A percentile compares a stretch with the other conserved stretches of the same genome.
These are phyloP conservation scores for Paelopatides confundens DNA, from an alignment of 53 echinoderm and acorn worm species.

Conservation along the genomic window DNA sequence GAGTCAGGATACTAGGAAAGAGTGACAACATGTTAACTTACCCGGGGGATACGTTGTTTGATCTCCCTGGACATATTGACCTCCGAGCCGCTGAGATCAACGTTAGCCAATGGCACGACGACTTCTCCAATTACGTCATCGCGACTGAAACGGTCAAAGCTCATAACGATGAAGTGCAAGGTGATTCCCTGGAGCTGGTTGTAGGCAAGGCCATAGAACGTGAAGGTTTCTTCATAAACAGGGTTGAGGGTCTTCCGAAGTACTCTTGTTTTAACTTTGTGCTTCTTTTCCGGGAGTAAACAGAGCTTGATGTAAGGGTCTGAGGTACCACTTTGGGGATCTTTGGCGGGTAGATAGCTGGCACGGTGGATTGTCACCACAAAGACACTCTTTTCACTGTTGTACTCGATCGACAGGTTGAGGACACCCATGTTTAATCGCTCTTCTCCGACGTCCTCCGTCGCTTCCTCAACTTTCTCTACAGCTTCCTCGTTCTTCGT, in stretches of 20 bases:
- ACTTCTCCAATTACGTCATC: conserved; percentile 99
- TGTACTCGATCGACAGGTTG: conserved; percentile 92
- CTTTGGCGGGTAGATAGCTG: conserved; percentile 84
- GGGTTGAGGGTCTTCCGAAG: conserved; percentile 94
- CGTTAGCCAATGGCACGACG: conserved; percentile 94
- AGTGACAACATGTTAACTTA: conserved; percentile 48
- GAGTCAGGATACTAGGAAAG: not conserved
- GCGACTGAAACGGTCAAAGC: conserved; percentile 98
- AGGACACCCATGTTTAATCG: conserved; percentile 83
- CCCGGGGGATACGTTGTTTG: conserved; percentile 88
- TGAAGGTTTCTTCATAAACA: conserved; percentile 99
- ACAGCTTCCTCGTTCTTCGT: conserved; percentile 76
- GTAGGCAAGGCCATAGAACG: conserved; percentile 98
- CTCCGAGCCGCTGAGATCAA: conserved; percentile 87
- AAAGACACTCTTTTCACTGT: conserved; percentile 88
- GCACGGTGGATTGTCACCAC: conserved; percentile 97
- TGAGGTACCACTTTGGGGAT: conserved; percentile 83
- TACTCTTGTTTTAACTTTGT: conserved; percentile 98
- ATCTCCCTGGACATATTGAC: conserved; percentile 88
- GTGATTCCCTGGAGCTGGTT: conserved; percentile 99
- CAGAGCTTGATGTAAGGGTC: conserved; percentile 99
- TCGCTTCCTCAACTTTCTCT: conserved; percentile 72
- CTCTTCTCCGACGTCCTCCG: conserved; percentile 71
- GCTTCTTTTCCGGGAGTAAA: conserved; percentile 98
- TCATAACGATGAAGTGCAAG: conserved; percentile 98